These are phyloP conservation scores for Tryphoninae sp. DNA, from an alignment of 2,888 invertebrate genomes.

Conservation along the genomic window DNA sequence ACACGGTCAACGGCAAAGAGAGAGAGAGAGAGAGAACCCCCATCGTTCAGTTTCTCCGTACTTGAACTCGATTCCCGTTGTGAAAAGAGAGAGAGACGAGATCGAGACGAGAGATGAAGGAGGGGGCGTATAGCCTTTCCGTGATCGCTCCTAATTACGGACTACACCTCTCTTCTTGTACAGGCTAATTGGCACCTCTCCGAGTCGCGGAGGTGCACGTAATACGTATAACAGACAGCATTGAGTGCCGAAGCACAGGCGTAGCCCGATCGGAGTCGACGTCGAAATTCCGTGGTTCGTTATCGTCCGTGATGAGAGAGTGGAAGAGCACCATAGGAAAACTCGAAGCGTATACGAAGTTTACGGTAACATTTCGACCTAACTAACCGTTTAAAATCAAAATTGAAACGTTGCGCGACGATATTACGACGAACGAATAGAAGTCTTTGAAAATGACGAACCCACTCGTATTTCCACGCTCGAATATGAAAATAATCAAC, in stretches of 20 bases:
- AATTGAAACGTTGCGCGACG: no score
- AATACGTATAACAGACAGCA: conserved; percentile 1
- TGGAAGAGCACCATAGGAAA: background rate
- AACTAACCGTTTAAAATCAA: no score
- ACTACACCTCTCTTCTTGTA: conserved; percentile 39
- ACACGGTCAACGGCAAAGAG: conserved; percentile 1
- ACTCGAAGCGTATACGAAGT: no score
- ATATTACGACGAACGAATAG: no score
- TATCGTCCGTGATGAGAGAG: background rate
- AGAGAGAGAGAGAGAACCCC: background rate
- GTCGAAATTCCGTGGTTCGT: conserved; percentile 23
- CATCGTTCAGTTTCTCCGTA: background rate
- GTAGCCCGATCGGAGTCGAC: conserved; percentile 1
- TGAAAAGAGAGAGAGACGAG: background rate
- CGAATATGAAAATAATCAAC: no score
- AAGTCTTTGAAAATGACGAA: no score
- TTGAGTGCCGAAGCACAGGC: background rate
- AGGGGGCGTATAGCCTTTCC: conserved; percentile 27
- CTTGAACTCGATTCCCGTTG: conserved; percentile 21
- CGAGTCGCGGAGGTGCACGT: conserved; percentile 16
- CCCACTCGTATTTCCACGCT: no score
- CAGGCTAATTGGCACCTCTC: conserved; percentile 47
- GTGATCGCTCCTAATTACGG: conserved; percentile 47
- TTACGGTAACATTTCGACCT: no score
- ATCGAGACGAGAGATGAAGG: background rate